These are phyloP conservation scores for Troides oblongomaculatus DNA, from an alignment of 2,888 invertebrate species.

Conservation along the genomic window DNA sequence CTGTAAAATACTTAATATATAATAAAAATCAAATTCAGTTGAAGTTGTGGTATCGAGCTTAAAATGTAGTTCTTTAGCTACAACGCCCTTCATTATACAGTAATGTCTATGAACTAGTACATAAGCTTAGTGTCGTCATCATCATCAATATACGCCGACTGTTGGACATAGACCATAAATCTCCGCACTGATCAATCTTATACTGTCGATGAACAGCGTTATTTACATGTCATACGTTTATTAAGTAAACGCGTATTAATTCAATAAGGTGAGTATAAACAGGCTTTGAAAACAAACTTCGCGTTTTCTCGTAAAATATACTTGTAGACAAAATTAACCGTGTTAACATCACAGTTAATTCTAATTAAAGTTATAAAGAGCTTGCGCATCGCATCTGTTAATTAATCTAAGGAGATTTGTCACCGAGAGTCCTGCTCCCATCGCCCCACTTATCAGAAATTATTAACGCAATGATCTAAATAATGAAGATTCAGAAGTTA, in stretches of 20 bases:
- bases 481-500: not conserved
- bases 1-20: too few species aligned
- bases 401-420: conserved; percentile 30
- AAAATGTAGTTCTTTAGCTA: too few species aligned
- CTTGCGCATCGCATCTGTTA: conserved; percentile 26
- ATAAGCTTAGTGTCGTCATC: too few species aligned
- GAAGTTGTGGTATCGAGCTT: too few species aligned
- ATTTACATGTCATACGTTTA: too few species aligned
- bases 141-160: too few species aligned
- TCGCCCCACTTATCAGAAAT: conserved; percentile 12
- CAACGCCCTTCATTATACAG: too few species aligned
- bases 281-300: conserved; percentile 6
- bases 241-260: not conserved
- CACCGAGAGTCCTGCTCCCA: conserved; percentile 14
- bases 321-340: not conserved
- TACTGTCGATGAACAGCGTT: too few species aligned
- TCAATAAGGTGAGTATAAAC: not conserved
- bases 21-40: too few species aligned
- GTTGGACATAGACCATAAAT: too few species aligned
- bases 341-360: conserved; percentile 23
- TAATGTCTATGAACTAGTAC: too few species aligned
- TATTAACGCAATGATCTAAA: conserved; percentile 5
- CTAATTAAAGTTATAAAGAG: conserved; percentile 26
- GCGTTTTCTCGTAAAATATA: not conserved
- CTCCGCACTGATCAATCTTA: too few species aligned